Evolutionary conservation across 2,888 invertebrate species (phyloP), one percentile per base, ranked within the genome.

Genomic region (Drosophila anceps): DNA sequence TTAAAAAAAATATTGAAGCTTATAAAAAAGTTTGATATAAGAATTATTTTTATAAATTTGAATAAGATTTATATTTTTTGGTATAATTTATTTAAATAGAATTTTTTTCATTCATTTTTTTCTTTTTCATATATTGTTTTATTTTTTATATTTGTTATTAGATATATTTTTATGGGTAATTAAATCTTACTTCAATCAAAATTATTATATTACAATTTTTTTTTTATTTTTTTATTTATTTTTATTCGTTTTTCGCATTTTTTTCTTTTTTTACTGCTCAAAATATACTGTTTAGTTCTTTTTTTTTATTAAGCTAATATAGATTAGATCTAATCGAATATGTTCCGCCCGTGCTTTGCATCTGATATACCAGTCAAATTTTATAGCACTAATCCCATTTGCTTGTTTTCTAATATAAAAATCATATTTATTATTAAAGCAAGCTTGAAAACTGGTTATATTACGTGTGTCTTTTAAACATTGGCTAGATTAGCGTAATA

Each of bases 401-500:
- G 9, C 43, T 33, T 57, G 57, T 46, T 53, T 39, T n/a, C 15
- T 12, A 5, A n/a, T 54, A 18, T 15, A 7, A 10, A 46, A 46
- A 37, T 46, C 58, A 37, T 37, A 59, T 59, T 48, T 18, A 18
- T 46, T 48, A 37, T 59, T 46, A 37, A 48, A 20, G 27, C 37
- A 15, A 29, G 9, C 18, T 0, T 46, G 29, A 18, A 13, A 57
- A 68, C 67, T 41, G 57, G 67, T 57, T 68, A 29, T 44, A 39
- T 66, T 53, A 20, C 18, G 35, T 39, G 13, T 18, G 35, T 18
- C 20, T 46, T 33, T 33, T 27, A 12, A 18, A 24, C 18, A 67
- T 54, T 48, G 29, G 20, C 35, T 35, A 51, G 48, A 61, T 61
- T 65, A 55, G 33, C 33, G 67, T 46, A 46, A 18, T 37, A 31